These are phyloP conservation scores for Enteromius paludinosus DNA, from an alignment of 2,797 vertebrate species.

Conservation along the genomic window DNA sequence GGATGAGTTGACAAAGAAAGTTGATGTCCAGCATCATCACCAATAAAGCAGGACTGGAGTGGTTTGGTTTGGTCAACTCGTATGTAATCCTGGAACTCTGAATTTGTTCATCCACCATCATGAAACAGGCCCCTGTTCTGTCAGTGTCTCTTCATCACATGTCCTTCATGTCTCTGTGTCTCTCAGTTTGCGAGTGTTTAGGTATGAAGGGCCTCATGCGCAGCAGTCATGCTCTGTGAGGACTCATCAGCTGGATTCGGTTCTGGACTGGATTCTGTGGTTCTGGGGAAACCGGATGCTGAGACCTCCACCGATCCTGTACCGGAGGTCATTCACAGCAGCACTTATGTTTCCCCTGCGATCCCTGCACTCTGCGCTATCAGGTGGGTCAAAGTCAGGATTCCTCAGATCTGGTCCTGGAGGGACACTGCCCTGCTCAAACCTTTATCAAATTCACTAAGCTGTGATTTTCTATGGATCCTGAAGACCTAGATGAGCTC, in stretches of 20 bases:
- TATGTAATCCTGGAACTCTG: neutral
- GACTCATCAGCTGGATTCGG: slow-evolving; percentile 45
- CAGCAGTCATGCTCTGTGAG: slow-evolving; percentile 65
- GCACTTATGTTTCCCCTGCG: slow-evolving; percentile 13
- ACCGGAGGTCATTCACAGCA: slow-evolving; percentile 46
- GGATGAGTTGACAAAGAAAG: neutral
- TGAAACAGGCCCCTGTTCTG: neutral
- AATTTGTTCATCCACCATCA: neutral
- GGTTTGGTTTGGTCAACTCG: neutral
- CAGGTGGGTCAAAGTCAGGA: slow-evolving; percentile 59
- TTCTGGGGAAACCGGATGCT: neutral
- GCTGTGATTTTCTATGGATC: neutral
- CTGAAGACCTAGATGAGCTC: neutral
- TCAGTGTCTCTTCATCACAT: neutral
- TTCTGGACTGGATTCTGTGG: slow-evolving; percentile 32
- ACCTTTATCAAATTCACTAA: neutral
- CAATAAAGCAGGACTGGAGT: neutral
- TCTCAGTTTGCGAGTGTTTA: slow-evolving; percentile 14
- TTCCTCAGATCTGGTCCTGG: neutral
- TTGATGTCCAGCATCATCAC: neutral
- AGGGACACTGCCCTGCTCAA: neutral
- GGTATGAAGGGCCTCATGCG: slow-evolving; percentile 61
- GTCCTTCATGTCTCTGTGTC: neutral
- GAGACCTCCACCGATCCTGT: slow-evolving; percentile 28
- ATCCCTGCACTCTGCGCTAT: slow-evolving; percentile 32